Percentiles rank a stretch among this genome's conserved stretches.
These are phyloP conservation scores for Adelges cooleyi DNA, from an alignment of 1,140 invertebrate species.

Conservation along the genomic window DNA sequence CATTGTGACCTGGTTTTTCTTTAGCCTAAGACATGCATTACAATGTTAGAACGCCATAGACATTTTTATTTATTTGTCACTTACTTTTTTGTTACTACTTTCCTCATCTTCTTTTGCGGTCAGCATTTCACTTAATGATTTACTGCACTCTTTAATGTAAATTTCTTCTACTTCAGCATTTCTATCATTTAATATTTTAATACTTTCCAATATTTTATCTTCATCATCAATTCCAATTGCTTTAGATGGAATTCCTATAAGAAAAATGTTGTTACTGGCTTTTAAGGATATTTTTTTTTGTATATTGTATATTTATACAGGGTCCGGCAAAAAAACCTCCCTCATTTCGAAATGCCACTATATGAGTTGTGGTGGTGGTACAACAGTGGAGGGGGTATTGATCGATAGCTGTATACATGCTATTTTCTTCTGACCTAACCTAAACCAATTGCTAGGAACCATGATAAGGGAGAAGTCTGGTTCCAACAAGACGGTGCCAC, in stretches of 20 bases:
- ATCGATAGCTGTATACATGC: too few species aligned
- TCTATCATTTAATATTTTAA: constrained; percentile 64
- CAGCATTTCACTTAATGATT: constrained; percentile 75
- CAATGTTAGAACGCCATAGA: too few species aligned
- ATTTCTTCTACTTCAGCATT: constrained; percentile 58
- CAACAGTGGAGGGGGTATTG: too few species aligned
- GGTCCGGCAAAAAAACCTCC: too few species aligned
- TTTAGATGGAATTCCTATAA: constrained; percentile 50
- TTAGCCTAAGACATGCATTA: constrained; percentile 41
- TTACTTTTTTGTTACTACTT: constrained; percentile 43
- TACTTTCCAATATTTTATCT: constrained; percentile 78
- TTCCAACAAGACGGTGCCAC: too few species aligned
- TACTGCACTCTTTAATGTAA: constrained; percentile 65
- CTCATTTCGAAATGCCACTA: too few species aligned
- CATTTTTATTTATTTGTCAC: too few species aligned
- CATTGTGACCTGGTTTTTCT: constrained; percentile 56
- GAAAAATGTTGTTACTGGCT: constrained; percentile 29
- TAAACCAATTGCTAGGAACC: too few species aligned
- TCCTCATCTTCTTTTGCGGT: constrained; percentile 68
- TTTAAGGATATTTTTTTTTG: background rate
- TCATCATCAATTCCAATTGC: constrained; percentile 90
- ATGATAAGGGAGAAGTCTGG: too few species aligned
- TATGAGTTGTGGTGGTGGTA: too few species aligned
- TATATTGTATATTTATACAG: background rate
- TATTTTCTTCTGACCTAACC: too few species aligned